Conservation (phyloP, 2,888 invertebrate genomes). For the Agonum fuliginosum region DNA sequence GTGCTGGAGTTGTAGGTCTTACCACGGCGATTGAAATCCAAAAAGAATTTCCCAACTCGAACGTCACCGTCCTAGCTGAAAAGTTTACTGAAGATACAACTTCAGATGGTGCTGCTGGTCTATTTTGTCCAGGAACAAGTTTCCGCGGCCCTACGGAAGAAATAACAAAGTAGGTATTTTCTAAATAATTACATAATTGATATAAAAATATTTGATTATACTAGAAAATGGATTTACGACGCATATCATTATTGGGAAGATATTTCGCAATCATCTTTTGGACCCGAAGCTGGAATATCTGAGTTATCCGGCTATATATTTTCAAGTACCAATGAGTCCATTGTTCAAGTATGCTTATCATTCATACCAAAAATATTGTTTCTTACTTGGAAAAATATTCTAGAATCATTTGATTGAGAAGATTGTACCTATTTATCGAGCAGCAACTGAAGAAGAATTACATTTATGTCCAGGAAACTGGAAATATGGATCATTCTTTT, state of each 20-base stretch:
- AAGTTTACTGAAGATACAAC: constrained; percentile 85
- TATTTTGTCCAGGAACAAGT: constrained; percentile 86
- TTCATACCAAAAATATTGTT: constrained; percentile 20
- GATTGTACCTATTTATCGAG: constrained; percentile 84
- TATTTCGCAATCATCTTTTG: constrained; percentile 79
- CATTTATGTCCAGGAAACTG: constrained; percentile 82
- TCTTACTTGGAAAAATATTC: constrained; percentile 39
- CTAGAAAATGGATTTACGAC: constrained; percentile 86
- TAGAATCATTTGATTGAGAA: constrained; percentile 87
- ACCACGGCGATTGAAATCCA: constrained; percentile 87
- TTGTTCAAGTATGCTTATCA: constrained; percentile 77
- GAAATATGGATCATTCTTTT: constrained; percentile 89
- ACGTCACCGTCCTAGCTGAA: constrained; percentile 85
- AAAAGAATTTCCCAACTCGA: constrained; percentile 78
- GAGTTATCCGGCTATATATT: constrained; percentile 87
- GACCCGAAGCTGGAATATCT: constrained; percentile 82
- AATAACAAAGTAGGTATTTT: constrained; percentile 78
- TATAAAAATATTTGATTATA: neutral
- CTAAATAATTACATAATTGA: neutral
- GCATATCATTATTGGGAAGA: constrained; percentile 87
- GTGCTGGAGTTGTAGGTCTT: constrained; percentile 91
- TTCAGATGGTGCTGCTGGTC: constrained; percentile 90
- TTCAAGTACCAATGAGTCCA: constrained; percentile 80
- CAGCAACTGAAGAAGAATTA: constrained; percentile 84
- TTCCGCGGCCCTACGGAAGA: constrained; percentile 82